phyloP scores from a whole-genome alignment of 2,888 invertebrate species.

The Synergus itoensis region DNA sequence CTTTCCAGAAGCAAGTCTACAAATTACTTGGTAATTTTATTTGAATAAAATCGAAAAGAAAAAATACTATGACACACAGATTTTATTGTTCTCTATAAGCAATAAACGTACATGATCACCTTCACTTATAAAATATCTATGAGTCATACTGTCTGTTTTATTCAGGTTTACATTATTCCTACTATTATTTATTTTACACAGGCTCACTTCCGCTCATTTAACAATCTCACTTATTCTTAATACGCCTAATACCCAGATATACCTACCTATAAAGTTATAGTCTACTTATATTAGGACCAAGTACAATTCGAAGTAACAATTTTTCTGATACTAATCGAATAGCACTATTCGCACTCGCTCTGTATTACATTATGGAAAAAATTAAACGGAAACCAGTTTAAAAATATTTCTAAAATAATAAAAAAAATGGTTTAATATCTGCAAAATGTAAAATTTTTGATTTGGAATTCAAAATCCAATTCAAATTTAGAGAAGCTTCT shows the following conservation, averaged over 20 bases:
- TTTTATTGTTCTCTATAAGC: slow-evolving; percentile 75
- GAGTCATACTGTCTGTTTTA: slow-evolving; percentile 56
- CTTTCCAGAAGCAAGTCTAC: background rate
- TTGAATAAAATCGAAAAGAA: slow-evolving; percentile 10
- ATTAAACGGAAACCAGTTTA: background rate
- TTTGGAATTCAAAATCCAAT: no score
- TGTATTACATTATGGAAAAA: background rate
- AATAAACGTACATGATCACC: slow-evolving; percentile 73
- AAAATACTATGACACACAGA: slow-evolving; percentile 69
- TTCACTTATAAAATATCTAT: slow-evolving; percentile 76
- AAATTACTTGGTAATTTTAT: background rate
- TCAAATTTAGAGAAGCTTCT: no score
- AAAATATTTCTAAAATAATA: background rate
- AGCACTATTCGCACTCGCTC: background rate
- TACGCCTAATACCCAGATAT: slow-evolving; percentile 57
- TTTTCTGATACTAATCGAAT: slow-evolving; percentile 25
- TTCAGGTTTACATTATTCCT: slow-evolving; percentile 58
- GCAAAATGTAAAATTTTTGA: background rate
- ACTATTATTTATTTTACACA: slow-evolving; percentile 66
- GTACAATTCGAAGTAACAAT: slow-evolving; percentile 33
- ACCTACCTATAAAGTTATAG: slow-evolving; percentile 51
- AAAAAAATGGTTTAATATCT: background rate
- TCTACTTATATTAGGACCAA: slow-evolving; percentile 53
- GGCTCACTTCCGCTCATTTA: slow-evolving; percentile 64
- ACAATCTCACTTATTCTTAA: slow-evolving; percentile 59